Evolutionary conservation across 1,140 invertebrate genomes (phyloP).

Genomic region (Drosophila quadrilineata): DNA sequence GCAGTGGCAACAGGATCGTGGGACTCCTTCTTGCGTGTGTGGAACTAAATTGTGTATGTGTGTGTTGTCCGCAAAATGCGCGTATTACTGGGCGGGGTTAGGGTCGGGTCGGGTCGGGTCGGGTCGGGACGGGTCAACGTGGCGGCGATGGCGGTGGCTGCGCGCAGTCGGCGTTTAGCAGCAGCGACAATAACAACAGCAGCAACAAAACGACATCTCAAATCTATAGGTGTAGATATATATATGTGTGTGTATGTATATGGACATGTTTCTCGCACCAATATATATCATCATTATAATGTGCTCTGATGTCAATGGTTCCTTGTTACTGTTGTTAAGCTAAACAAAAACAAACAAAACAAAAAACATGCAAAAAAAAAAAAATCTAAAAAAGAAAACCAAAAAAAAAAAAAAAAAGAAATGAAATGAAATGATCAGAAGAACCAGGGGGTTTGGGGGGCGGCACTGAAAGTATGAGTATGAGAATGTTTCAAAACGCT

Average conservation of each 20-base stretch:
- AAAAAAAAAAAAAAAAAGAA: too few relatives aligned
- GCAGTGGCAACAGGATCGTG: conserved; percentile 96
- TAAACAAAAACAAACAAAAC: conserved; percentile 18
- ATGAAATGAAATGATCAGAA: too few relatives aligned
- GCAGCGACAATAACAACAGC: conserved; percentile 38
- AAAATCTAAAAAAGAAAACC: too few relatives aligned
- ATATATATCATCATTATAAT: conserved; percentile 52
- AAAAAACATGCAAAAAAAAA: conserved; percentile 21
- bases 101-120: conserved; percentile 67
- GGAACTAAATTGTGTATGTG: too few relatives aligned
- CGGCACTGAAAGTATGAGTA: too few relatives aligned
- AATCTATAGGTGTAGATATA: conserved; percentile 15
- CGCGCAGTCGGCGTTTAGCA: conserved; percentile 56
- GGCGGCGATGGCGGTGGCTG: conserved; percentile 49
- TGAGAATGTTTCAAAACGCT: conserved; percentile 27
- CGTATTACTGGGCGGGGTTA: conserved; percentile 62
- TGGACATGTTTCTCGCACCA: too few relatives aligned
- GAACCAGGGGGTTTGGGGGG: too few relatives aligned
- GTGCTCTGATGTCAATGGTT: conserved; percentile 56
- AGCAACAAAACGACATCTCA: conserved; percentile 32
- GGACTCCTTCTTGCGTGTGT: conserved; percentile 96
- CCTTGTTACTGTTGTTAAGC: conserved; percentile 45
- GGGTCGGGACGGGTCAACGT: conserved; percentile 74
- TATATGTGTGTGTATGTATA: too few relatives aligned
- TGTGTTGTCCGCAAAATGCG: conserved; percentile 43